A percentile compares a stretch with the other conserved stretches of the same genome.
Conservation (phyloP, 2,797 vertebrate genomes). For the Tiaroga cobitis region DNA sequence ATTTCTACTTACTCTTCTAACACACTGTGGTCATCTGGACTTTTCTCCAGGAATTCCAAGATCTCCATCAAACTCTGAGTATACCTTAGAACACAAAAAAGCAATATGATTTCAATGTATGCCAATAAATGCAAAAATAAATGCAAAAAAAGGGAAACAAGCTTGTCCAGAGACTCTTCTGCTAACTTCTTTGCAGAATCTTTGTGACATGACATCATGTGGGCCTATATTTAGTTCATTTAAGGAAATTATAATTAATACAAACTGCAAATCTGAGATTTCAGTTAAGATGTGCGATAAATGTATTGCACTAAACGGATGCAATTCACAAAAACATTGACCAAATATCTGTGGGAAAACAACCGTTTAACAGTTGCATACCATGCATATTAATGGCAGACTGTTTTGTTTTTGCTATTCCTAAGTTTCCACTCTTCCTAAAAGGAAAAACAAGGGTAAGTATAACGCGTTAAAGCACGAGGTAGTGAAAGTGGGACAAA, state of each 20-base stretch:
- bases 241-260: not conserved
- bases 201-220: not conserved
- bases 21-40: conserved; percentile 85
- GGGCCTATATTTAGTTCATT: not conserved
- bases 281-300: too few relatives aligned
- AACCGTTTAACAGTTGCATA: not conserved
- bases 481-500: conserved; percentile 66
- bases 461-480: conserved; percentile 56
- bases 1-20: conserved; percentile 84
- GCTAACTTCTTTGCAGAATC: not conserved
- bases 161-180: not conserved
- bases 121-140: not conserved
- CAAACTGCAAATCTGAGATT: not conserved
- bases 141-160: not conserved
- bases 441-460: conserved; percentile 14
- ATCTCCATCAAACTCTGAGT: conserved; percentile 95
- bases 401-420: conserved; percentile 17
- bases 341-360: not conserved
- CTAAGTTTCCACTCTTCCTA: conserved; percentile 22
- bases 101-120: not conserved
- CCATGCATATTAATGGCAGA: conserved; percentile 15
- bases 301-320: not conserved
- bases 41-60: conserved; percentile 88
- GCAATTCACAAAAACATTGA: not conserved
- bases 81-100: conserved; percentile 80